Evolutionary conservation across 2,113 vertebrate species (phyloP).

Genomic region (Puffinus mauretanicus): DNA sequence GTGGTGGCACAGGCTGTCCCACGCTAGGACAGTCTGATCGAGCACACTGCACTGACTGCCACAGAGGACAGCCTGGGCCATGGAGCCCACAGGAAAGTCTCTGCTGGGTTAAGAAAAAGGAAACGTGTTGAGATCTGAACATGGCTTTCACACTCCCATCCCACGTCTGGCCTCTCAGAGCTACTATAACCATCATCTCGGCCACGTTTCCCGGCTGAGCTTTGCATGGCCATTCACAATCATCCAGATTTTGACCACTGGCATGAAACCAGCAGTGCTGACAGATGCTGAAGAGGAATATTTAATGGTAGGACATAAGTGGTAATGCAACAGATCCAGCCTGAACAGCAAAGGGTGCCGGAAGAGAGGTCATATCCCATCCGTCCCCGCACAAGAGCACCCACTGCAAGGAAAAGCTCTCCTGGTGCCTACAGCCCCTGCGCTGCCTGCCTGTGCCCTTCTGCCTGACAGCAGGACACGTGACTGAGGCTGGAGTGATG

Average conservation of each 20-base stretch:
- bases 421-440: not conserved
- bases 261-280: not conserved
- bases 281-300: not conserved
- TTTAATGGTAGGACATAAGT: not conserved
- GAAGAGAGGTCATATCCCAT: not conserved
- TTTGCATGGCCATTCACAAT: not conserved
- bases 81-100: rapidly evolving
- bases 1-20: not conserved
- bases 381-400: not conserved
- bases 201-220: not conserved
- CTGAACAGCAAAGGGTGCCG: not conserved
- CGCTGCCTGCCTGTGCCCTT: not conserved
- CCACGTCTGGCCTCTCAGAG: not conserved
- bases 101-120: not conserved
- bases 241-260: not conserved
- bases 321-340: not conserved
- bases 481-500: slow-evolving; percentile 60
- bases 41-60: not conserved
- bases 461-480: not conserved
- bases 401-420: not conserved
- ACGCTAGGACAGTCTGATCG: not conserved
- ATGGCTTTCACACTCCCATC: not conserved
- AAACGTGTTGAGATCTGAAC: not conserved
- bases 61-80: not conserved
- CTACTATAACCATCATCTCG: not conserved